Conservation (phyloP, 2,888 invertebrate genomes). For the Caenorhabditis doughertyi region DNA sequence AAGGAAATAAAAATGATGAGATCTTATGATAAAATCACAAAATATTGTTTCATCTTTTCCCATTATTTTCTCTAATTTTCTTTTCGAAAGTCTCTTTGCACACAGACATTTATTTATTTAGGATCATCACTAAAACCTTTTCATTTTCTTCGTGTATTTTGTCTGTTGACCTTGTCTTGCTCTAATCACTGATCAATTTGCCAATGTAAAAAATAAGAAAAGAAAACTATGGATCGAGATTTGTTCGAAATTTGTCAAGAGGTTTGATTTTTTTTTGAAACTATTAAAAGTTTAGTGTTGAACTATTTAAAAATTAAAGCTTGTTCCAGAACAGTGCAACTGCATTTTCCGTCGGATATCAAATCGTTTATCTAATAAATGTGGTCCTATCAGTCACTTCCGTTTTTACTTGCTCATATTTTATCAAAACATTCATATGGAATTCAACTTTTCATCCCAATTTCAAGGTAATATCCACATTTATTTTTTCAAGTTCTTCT, state of each 20-base stretch:
- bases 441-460: slow-evolving; percentile 57
- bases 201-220: slow-evolving; percentile 17
- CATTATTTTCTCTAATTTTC: slow-evolving; percentile 16
- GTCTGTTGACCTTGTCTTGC: slow-evolving; percentile 22
- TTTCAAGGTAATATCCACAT: slow-evolving; percentile 55
- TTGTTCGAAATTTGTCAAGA: slow-evolving; percentile 26
- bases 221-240: slow-evolving; percentile 20
- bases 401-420: slow-evolving; percentile 52
- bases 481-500: neutral
- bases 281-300: neutral
- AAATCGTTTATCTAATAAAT: slow-evolving; percentile 36
- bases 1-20: slow-evolving; percentile 8
- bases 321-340: slow-evolving; percentile 27
- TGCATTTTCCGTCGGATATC: slow-evolving; percentile 43
- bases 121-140: slow-evolving; percentile 46
- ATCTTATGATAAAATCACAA: slow-evolving; percentile 21
- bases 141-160: slow-evolving; percentile 4
- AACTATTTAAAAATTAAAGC: neutral
- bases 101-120: slow-evolving; percentile 34
- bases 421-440: slow-evolving; percentile 54
- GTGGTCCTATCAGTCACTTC: slow-evolving; percentile 53
- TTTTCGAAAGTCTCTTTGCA: slow-evolving; percentile 2
- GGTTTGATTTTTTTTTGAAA: neutral
- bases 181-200: slow-evolving; percentile 24
- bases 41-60: slow-evolving; percentile 5